These are phyloP conservation scores for Craniophora ligustri DNA, from an alignment of 2,888 invertebrate genomes.

Conservation along the genomic window DNA sequence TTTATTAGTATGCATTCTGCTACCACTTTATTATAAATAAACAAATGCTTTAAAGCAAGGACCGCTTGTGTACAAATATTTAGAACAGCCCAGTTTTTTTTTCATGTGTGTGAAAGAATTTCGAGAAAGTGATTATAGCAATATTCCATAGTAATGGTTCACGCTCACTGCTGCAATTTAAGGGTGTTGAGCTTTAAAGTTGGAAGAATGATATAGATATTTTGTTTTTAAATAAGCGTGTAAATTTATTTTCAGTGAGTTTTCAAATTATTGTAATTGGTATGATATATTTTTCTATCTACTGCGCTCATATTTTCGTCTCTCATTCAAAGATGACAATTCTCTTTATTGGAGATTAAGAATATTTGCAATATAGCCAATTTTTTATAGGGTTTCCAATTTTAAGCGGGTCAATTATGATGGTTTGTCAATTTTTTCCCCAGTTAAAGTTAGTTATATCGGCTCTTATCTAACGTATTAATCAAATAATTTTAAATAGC, in stretches of 20 bases:
- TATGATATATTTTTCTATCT: too few relatives aligned
- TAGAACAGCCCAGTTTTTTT: background rate
- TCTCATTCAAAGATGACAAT: too few relatives aligned
- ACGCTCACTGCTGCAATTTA: background rate
- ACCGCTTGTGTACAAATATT: slow-evolving; percentile 16
- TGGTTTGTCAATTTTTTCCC: too few relatives aligned
- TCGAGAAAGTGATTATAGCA: background rate
- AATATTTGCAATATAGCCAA: too few relatives aligned
- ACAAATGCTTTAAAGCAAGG: slow-evolving; percentile 9
- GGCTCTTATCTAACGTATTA: too few relatives aligned
- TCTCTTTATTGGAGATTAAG: too few relatives aligned
- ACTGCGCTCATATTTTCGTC: too few relatives aligned
- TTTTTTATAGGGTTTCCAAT: too few relatives aligned
- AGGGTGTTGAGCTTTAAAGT: background rate
- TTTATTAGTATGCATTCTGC: slow-evolving; percentile 1
- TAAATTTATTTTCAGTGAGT: background rate
- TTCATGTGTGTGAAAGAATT: background rate
- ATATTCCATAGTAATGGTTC: background rate
- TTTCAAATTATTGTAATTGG: too few relatives aligned
- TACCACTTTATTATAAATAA: slow-evolving; percentile 6
- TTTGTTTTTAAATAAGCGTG: background rate
- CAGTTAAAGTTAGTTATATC: too few relatives aligned
- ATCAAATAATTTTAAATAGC: too few relatives aligned
- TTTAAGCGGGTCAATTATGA: too few relatives aligned
- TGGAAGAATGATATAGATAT: background rate